Percentiles rank a stretch among this genome's conserved stretches.
Conservation (phyloP, 1,140 invertebrate genomes). For the Drosophila guanche region DNA sequence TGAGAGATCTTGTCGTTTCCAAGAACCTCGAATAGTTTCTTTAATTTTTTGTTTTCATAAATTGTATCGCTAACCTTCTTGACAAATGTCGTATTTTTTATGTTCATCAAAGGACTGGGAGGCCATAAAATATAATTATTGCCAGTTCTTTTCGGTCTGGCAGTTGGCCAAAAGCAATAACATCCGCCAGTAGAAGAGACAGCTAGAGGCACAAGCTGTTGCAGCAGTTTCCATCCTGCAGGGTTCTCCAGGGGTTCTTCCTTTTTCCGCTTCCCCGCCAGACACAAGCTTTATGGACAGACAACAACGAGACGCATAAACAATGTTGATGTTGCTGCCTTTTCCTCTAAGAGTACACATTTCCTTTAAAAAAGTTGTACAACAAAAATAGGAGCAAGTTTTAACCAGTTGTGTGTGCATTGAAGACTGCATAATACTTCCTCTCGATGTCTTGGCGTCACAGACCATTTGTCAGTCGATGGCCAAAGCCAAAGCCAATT, state of each 20-base stretch:
- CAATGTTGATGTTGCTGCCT: conserved; percentile 15
- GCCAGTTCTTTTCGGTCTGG: conserved; percentile 52
- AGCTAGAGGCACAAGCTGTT: conserved; percentile 39
- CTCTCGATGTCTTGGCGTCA: conserved; percentile 38
- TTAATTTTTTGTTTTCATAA: not conserved
- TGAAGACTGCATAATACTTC: conserved; percentile 45
- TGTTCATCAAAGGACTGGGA: not conserved
- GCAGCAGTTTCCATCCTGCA: conserved; percentile 28
- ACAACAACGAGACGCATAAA: conserved; percentile 49
- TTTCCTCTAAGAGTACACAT: conserved; percentile 20
- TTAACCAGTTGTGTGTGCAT: conserved; percentile 24
- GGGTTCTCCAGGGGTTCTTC: conserved; percentile 9
- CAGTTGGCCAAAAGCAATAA: conserved; percentile 50
- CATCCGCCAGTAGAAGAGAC: conserved; percentile 17
- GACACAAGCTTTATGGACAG: conserved; percentile 35
- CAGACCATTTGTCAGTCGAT: conserved; percentile 33
- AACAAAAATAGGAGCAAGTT: conserved; percentile 39
- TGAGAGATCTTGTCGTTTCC: too few relatives aligned
- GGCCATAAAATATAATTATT: conserved; percentile 69
- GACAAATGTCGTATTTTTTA: conserved; percentile 1
- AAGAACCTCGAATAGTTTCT: too few relatives aligned
- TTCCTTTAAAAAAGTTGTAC: conserved; percentile 23
- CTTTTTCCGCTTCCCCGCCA: conserved; percentile 7
- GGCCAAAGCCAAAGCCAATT: conserved; percentile 52
- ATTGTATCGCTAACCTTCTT: not conserved